These are phyloP conservation scores for Lissonota sp. DNA, from an alignment of 2,888 invertebrate genomes.

Conservation along the genomic window DNA sequence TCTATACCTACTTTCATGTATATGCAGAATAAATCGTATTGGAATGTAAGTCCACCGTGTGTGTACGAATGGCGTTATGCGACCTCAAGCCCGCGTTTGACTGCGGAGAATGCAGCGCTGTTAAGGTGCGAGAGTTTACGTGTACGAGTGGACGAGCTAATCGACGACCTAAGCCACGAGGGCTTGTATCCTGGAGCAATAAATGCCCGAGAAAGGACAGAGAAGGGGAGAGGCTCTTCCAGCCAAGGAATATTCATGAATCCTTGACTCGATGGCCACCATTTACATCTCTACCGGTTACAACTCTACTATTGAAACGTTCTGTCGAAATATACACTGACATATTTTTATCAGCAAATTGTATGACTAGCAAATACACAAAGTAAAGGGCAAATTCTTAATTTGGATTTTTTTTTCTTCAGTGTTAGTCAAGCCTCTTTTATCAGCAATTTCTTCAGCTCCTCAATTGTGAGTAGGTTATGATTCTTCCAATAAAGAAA, in stretches of 20 bases:
- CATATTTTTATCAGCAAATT: too few relatives aligned
- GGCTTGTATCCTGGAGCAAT: constrained; percentile 33
- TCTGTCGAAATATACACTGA: too few relatives aligned
- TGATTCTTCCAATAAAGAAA: too few relatives aligned
- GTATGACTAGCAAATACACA: too few relatives aligned
- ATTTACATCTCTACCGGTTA: too few relatives aligned
- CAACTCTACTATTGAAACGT: too few relatives aligned
- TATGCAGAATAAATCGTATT: constrained; percentile 18
- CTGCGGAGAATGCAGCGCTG: not conserved
- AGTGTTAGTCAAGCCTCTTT: too few relatives aligned
- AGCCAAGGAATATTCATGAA: constrained; percentile 66
- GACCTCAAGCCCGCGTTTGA: constrained; percentile 21
- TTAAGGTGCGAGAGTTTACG: too few relatives aligned
- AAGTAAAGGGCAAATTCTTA: too few relatives aligned
- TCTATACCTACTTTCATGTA: not conserved
- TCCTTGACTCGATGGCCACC: constrained; percentile 59
- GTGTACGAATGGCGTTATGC: constrained; percentile 26
- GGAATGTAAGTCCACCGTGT: constrained; percentile 10
- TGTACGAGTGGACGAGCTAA: constrained; percentile 48
- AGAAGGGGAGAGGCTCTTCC: constrained; percentile 53
- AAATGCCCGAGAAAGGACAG: constrained; percentile 39
- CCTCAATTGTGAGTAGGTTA: too few relatives aligned
- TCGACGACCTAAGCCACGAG: constrained; percentile 53
- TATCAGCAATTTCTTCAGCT: too few relatives aligned
- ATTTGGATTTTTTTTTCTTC: too few relatives aligned